phyloP scores from a whole-genome alignment of 2,797 vertebrate genomes.

The Dryobates pubescens region DNA sequence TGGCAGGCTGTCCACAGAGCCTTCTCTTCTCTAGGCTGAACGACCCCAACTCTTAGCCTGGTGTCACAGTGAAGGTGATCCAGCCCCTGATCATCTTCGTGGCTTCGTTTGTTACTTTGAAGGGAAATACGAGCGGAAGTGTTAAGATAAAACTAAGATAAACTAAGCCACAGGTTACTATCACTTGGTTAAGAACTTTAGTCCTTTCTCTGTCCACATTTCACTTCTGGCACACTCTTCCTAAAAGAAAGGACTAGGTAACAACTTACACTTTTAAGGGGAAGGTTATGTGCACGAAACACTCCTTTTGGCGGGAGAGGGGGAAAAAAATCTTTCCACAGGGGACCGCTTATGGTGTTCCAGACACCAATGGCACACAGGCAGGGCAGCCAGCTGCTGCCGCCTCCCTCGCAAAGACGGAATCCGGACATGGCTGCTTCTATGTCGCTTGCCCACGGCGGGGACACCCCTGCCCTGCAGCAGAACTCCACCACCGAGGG shows the following conservation, averaged over 20 bases:
- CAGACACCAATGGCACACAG: background rate
- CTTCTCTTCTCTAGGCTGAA: background rate
- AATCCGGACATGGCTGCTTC: background rate
- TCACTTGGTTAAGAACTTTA: rapidly evolving
- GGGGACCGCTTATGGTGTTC: rapidly evolving
- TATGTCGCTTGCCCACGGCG: background rate
- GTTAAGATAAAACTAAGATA: too few relatives aligned
- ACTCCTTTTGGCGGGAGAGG: background rate
- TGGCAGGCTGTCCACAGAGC: background rate
- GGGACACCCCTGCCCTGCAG: background rate
- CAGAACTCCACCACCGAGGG: background rate
- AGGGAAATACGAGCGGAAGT: rapidly evolving
- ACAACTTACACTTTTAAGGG: background rate
- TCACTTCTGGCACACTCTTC: rapidly evolving
- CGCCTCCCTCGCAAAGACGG: too few relatives aligned
- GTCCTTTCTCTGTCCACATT: rapidly evolving
- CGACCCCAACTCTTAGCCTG: background rate
- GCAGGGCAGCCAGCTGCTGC: background rate
- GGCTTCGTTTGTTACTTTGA: background rate
- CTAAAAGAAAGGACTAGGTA: background rate
- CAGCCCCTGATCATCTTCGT: background rate
- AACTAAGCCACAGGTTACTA: rapidly evolving
- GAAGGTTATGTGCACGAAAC: background rate
- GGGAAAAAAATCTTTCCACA: background rate
- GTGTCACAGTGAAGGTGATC: background rate